A percentile compares a stretch with the other conserved stretches of the same genome.
These are phyloP conservation scores for Tachystola acroxantha DNA, from an alignment of 2,888 invertebrate species.

Conservation along the genomic window DNA sequence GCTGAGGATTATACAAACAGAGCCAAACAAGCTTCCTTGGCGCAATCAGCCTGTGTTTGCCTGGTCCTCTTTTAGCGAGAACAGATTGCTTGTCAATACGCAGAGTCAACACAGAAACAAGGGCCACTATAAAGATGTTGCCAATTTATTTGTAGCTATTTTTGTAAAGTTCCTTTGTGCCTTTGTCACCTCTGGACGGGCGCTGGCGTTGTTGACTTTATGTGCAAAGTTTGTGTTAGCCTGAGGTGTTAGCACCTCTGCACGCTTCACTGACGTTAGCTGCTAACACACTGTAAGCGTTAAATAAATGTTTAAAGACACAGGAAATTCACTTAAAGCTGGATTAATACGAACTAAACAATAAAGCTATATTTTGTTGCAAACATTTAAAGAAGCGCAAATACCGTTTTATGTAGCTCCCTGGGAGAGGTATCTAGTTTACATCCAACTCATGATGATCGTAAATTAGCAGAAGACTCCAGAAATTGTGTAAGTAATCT, in stretches of 20 bases:
- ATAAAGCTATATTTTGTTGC: too few relatives aligned
- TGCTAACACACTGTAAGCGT: too few relatives aligned
- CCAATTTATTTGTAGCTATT: constrained; percentile 40
- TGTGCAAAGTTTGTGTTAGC: constrained; percentile 21
- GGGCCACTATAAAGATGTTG: constrained; percentile 33
- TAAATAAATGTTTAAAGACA: too few relatives aligned
- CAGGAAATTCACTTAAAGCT: too few relatives aligned
- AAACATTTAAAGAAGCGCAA: too few relatives aligned
- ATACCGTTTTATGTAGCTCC: too few relatives aligned
- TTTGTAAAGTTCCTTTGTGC: constrained; percentile 28
- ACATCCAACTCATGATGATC: too few relatives aligned
- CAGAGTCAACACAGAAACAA: constrained; percentile 54
- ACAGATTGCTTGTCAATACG: constrained; percentile 67
- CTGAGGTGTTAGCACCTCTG: not conserved
- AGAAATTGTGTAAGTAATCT: too few relatives aligned
- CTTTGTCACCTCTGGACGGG: constrained; percentile 26
- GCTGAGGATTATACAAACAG: constrained; percentile 50
- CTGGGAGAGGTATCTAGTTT: too few relatives aligned
- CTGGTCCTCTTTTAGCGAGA: constrained; percentile 54
- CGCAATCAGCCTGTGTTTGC: constrained; percentile 64
- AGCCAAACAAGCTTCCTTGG: constrained; percentile 44
- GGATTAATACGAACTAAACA: too few relatives aligned
- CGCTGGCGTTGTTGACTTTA: constrained; percentile 24
- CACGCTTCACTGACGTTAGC: not conserved
- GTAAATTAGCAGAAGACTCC: too few relatives aligned